Evolutionary conservation across 2,888 invertebrate genomes (phyloP), one percentile per base, ranked within the genome.

Genomic region (Diarsia mendica): DNA sequence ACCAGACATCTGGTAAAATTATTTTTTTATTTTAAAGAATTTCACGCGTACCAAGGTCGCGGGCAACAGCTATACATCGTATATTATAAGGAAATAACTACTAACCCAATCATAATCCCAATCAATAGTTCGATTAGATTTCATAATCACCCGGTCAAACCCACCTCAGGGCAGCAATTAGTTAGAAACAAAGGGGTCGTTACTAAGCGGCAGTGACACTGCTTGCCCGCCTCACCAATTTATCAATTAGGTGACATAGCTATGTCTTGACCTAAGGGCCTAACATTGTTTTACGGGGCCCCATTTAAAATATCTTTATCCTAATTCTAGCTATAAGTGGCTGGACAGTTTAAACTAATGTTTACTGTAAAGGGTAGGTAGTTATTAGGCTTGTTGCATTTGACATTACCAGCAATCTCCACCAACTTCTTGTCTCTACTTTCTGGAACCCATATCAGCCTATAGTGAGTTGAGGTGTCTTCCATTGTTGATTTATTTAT

Each of bases 201-300:
- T 77, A 80, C 70, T 83, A 83, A 83, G 67, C 72, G 48, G 53
- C 68, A 66, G 77, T 66, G 83, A 80, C 80, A 80, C 64, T 77
- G 69, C 23, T 23, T 28, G 51, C 65, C 82, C 63, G 53, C 82
- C 75, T 69, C 64, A 82, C 81, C 81, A 75, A 82, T 84, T 79
- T 84, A 79, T 78, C 75, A 83, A 81, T 83, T 78, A 81, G 78
- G 65, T 66, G 75, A 79, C 81, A 73, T 48, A 66, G 61, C 72
- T 75, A 60, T 72, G 70, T 63, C 33, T 70, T 81, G 78, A 81
- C 78, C 78, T 70, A 51, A 81, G 67, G 78, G 53, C 65, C 33
- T 63, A 61, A 72, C 69, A 67, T 75, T 82, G 70, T 76, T 58
- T 71, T 68, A 81, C 39, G 60, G 63, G 48, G 3, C 46, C 49